A percentile compares a stretch with the other conserved stretches of the same genome.
These are phyloP conservation scores for Halichoeres trimaculatus DNA, from an alignment of 2,113 vertebrate species.

Conservation along the genomic window DNA sequence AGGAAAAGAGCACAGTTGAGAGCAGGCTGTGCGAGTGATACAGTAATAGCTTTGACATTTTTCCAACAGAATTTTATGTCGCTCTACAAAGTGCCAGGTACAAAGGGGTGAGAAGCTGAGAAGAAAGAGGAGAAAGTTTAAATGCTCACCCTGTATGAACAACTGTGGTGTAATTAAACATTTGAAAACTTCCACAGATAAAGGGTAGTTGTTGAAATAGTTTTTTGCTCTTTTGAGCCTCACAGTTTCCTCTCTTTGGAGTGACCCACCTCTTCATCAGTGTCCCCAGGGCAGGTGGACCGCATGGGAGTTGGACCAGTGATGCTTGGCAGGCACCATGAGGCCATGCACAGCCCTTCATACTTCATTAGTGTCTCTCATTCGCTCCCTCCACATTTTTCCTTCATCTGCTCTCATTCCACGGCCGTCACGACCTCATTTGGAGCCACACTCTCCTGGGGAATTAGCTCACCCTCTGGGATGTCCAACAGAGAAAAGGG, in stretches of 20 bases:
- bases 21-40: conserved; percentile 33
- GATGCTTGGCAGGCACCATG: conserved; percentile 72
- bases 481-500: conserved; percentile 43
- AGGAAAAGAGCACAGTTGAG: conserved; percentile 45
- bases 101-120: conserved; percentile 35
- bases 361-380: conserved; percentile 77
- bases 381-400: conserved; percentile 47
- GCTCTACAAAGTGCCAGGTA: conserved; percentile 50
- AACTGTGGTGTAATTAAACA: conserved; percentile 37
- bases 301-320: conserved; percentile 17
- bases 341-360: conserved; percentile 75
- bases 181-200: conserved; percentile 13
- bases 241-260: not conserved
- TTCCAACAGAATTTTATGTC: conserved; percentile 48
- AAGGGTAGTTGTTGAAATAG: conserved; percentile 22
- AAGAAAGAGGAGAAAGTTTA: conserved; percentile 25
- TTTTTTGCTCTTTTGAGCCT: conserved; percentile 32
- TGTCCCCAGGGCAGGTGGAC: conserved; percentile 58
- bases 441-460: conserved; percentile 54
- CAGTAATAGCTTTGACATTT: conserved; percentile 79
- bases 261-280: conserved; percentile 33
- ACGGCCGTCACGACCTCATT: conserved; percentile 55
- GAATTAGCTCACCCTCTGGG: conserved; percentile 53
- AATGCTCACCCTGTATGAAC: conserved; percentile 11
- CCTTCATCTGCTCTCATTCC: conserved; percentile 28